Base-by-base conservation (phyloP, 2,888 invertebrate species). In the Epicampocera succincta region DNA sequence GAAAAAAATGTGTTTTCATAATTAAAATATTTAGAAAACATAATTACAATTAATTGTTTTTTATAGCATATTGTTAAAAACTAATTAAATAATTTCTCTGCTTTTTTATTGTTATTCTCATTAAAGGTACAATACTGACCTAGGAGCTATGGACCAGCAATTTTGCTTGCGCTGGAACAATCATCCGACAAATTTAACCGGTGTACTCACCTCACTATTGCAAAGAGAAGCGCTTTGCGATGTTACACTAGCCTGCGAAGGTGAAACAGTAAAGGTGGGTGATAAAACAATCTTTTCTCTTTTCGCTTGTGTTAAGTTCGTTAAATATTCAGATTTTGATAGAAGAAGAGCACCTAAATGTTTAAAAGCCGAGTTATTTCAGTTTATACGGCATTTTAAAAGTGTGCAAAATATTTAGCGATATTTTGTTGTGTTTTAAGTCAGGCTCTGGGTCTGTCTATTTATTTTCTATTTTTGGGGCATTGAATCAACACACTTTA, bases 101-200 rank as follows among this genome's bases (percentile, higher is more conserved):
- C 17, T 73, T 72, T 33, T 6, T 42, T 60, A 73, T 72, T 3
- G 33, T 50, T 33, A 82, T 71, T 86, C 3, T 83, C 13, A 60
- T 60, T 60, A n/a, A 21, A 91, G 91, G 90, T 91, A 90, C 91
- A 90, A 89, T 89, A 90, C 91, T 90, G 91, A 91, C 90, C 91
- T 91, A 91, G 91, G 91, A 90, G 91, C 95, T 95, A 93, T 92
- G 91, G 93, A 93, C 90, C 92, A 92, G 90, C 96, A 97, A 93
- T 97, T 96, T 93, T 96, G 96, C 93, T 94, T 97, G 92, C 95
- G 96, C 93, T 97, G 97, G 97, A 96, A 97, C 94, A 97, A 97
- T 93, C 97, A 97, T 93, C 96, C 96, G 90, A 95, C 93, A 92
- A 97, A 97, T 93, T 93, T 97, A 92, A 96, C 96, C 90, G 96